Conservation (phyloP, 1,140 invertebrate genomes). For the Habropoda laboriosa region DNA sequence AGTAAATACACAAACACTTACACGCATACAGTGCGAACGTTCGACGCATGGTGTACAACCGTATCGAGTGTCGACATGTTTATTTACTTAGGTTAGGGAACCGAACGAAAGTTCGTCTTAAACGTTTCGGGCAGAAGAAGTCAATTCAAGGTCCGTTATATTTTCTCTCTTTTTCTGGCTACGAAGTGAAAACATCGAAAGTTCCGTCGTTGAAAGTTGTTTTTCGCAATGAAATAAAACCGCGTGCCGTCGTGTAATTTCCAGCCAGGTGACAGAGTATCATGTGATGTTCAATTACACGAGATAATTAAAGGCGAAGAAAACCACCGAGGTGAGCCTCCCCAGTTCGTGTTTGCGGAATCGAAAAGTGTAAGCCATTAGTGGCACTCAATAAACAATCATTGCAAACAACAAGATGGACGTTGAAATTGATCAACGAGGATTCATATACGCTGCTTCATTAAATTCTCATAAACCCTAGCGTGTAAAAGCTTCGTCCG, state of each 20-base stretch:
- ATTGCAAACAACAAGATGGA: not conserved
- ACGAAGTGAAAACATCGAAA: not conserved
- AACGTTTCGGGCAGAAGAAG: not conserved
- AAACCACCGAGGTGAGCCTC: not conserved
- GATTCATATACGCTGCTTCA: not conserved
- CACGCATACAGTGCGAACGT: too few species aligned
- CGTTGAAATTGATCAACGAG: not conserved
- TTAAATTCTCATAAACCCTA: not conserved
- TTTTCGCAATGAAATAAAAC: not conserved
- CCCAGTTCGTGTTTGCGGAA: not conserved
- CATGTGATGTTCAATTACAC: not conserved
- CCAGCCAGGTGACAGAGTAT: not conserved
- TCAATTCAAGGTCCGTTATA: too few species aligned
- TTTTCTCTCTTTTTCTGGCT: not conserved
- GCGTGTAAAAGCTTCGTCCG: not conserved
- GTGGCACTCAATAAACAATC: not conserved
- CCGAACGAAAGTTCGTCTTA: too few species aligned
- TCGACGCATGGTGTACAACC: too few species aligned
- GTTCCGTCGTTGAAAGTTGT: not conserved
- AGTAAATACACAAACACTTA: too few species aligned
- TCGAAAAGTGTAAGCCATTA: not conserved
- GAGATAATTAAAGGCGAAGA: not conserved
- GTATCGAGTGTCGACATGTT: too few species aligned
- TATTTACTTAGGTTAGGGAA: too few species aligned
- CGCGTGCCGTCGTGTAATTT: not conserved